A percentile compares a stretch with the other conserved stretches of the same genome.
These are phyloP conservation scores for Staurois parvus DNA, from an alignment of 2,797 vertebrate genomes.

Conservation along the genomic window DNA sequence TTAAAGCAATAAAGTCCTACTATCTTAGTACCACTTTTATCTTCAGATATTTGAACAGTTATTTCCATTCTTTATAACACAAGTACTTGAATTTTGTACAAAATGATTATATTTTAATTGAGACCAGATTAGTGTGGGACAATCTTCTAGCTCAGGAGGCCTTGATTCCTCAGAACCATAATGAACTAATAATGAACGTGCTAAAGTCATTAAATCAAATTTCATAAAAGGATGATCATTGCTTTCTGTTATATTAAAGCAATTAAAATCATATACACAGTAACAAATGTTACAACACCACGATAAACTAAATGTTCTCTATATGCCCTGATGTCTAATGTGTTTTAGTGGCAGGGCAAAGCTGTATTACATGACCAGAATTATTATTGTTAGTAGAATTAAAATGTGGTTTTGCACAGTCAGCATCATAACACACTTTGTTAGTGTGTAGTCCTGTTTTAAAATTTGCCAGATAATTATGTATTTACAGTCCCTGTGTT, in stretches of 20 bases:
- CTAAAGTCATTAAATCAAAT: conserved; percentile 73
- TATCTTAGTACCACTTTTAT: conserved; percentile 1
- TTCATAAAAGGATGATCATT: conserved; percentile 70
- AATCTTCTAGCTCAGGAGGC: conserved; percentile 71
- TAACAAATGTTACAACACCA: conserved; percentile 57
- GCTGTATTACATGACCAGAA: neutral
- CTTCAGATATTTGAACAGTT: neutral
- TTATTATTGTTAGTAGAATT: no score
- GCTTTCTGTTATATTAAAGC: conserved; percentile 72
- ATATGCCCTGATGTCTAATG: neutral
- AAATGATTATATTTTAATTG: conserved; percentile 74
- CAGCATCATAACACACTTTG: no score
- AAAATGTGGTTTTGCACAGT: no score
- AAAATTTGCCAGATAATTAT: no score
- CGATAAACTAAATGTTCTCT: neutral
- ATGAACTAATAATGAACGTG: conserved; percentile 73
- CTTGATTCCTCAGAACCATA: conserved; percentile 71
- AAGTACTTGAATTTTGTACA: conserved; percentile 70
- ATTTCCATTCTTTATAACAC: neutral
- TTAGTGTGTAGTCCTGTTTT: no score
- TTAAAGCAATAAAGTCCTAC: neutral
- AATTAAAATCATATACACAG: conserved; percentile 66
- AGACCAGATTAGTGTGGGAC: conserved; percentile 68
- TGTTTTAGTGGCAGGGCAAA: neutral
- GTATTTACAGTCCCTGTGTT: no score